Conservation (phyloP, 2,797 vertebrate species). For the Gobionotothen gibberifrons region DNA sequence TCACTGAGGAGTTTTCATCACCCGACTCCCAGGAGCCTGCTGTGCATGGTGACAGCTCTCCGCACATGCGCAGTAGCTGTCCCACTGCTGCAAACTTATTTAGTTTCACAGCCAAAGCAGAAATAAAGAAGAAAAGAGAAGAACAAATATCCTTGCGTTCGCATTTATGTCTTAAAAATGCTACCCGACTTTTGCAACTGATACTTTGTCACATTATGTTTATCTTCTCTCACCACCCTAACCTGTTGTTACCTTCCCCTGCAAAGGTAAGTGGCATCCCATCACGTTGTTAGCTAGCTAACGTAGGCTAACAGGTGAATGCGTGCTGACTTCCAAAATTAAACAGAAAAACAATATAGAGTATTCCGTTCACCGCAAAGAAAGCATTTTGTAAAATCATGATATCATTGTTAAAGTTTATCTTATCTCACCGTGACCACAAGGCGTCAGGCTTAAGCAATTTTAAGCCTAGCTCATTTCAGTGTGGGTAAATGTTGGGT, state of each 20-base stretch:
- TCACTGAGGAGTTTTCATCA: slow-evolving; percentile 35
- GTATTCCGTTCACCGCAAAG: accelerated
- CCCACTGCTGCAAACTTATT: background rate
- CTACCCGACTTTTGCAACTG: accelerated
- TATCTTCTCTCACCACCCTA: background rate
- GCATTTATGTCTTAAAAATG: background rate
- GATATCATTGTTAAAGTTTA: accelerated
- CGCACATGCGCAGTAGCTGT: slow-evolving; percentile 35
- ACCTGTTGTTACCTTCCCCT: background rate
- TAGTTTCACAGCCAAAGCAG: background rate
- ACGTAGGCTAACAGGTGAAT: background rate
- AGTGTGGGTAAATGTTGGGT: background rate
- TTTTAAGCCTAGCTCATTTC: background rate
- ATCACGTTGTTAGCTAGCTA: background rate
- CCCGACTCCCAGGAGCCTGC: slow-evolving; percentile 48
- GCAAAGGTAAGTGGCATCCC: slow-evolving; percentile 53
- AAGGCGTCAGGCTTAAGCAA: slow-evolving; percentile 29
- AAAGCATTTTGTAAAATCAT: background rate
- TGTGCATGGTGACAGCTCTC: background rate
- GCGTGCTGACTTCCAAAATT: background rate
- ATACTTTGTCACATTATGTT: background rate
- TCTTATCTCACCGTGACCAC: slow-evolving; percentile 8
- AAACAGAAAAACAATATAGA: background rate
- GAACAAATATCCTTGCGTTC: accelerated
- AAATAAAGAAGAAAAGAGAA: background rate